A percentile compares a stretch with the other conserved stretches of the same genome.
Evolutionary conservation across 2,113 vertebrate species (phyloP).

Genomic region (Oreochromis niloticus): DNA sequence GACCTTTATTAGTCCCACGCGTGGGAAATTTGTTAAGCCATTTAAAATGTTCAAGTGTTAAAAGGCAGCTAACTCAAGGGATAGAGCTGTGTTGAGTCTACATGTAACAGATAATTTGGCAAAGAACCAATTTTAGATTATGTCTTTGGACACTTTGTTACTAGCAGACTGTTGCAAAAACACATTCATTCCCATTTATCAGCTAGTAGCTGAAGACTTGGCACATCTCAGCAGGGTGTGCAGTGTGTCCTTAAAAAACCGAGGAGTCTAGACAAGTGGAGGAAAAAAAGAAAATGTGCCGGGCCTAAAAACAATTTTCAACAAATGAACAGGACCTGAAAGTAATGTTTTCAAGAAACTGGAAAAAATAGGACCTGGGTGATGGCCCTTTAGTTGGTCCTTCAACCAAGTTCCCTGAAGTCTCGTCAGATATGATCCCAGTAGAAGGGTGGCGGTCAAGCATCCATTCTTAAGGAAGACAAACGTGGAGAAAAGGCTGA

Average conservation of each 20-base stretch:
- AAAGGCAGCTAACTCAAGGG: background rate
- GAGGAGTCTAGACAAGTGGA: background rate
- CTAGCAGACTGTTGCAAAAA: background rate
- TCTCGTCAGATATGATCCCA: background rate
- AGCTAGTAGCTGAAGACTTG: background rate
- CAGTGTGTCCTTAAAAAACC: background rate
- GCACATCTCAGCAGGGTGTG: background rate
- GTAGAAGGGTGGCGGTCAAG: background rate
- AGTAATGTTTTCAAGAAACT: background rate
- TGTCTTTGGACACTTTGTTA: background rate
- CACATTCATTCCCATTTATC: background rate
- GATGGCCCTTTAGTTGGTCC: background rate
- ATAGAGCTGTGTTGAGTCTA: accelerated
- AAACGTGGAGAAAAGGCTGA: background rate
- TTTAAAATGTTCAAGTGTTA: background rate
- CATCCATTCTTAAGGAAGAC: background rate
- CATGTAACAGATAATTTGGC: background rate
- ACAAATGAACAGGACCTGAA: background rate
- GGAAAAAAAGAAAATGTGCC: background rate
- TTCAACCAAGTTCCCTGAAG: background rate
- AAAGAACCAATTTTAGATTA: background rate
- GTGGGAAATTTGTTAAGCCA: background rate
- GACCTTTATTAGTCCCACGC: too few relatives aligned
- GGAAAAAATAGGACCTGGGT: background rate
- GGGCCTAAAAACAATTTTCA: accelerated